Percentiles rank a stretch among this genome's conserved stretches.
phyloP scores from a whole-genome alignment of 2,888 invertebrate genomes.

The Temnothorax rugatulus region DNA sequence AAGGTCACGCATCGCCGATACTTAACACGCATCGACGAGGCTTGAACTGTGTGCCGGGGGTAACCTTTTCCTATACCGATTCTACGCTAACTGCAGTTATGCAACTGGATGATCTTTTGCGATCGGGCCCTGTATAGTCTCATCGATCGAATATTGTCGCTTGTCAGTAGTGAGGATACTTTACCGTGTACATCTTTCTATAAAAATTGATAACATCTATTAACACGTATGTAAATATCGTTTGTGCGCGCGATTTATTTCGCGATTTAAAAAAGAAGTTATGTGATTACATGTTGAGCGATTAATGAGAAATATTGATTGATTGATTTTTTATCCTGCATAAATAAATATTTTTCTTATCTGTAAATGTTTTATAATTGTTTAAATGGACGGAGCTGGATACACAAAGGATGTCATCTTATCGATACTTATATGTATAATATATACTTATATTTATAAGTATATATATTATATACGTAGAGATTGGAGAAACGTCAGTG shows the following conservation, averaged over 20 bases:
- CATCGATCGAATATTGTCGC: slow-evolving; percentile 18
- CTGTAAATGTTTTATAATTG: neutral
- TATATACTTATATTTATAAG: too few relatives aligned
- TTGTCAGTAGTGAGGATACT: neutral
- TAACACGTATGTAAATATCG: neutral
- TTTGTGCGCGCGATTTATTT: too few relatives aligned
- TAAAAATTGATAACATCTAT: neutral
- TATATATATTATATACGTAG: too few relatives aligned
- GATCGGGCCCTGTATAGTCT: slow-evolving; percentile 44
- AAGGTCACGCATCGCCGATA: slow-evolving; percentile 47
- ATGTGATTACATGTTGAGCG: neutral
- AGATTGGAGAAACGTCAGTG: too few relatives aligned
- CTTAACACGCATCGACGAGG: slow-evolving; percentile 47
- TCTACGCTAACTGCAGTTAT: slow-evolving; percentile 55
- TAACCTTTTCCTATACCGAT: slow-evolving; percentile 69
- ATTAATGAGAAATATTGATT: neutral
- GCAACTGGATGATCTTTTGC: slow-evolving; percentile 64
- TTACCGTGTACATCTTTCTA: slow-evolving; percentile 6
- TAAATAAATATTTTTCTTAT: slow-evolving; percentile 5
- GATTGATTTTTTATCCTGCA: neutral
- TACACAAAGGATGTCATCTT: neutral
- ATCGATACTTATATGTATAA: too few relatives aligned
- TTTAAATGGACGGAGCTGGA: neutral
- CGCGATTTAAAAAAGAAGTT: neutral
- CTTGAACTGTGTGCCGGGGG: slow-evolving; percentile 62